Percentiles rank a stretch among this genome's conserved stretches.
phyloP scores from a whole-genome alignment of 2,797 vertebrate species.

The Rachycentron canadum region DNA sequence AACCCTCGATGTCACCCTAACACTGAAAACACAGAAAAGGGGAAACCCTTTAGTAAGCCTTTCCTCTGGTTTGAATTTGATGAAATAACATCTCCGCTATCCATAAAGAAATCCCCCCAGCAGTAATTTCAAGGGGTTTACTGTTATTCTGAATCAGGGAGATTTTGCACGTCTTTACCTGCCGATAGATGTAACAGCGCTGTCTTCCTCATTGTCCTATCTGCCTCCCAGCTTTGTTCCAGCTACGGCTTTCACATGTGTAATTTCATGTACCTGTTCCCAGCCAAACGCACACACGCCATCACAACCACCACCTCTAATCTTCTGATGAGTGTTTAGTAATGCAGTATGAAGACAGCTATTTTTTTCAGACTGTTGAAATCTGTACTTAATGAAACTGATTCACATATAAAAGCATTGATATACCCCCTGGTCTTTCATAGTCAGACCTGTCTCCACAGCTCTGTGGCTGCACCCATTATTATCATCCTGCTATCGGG shows the following conservation, averaged over 20 bases:
- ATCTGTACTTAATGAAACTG: no score
- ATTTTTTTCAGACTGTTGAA: neutral
- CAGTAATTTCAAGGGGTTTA: neutral
- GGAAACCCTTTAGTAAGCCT: neutral
- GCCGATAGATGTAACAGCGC: neutral
- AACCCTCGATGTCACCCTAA: neutral
- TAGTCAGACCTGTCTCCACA: no score
- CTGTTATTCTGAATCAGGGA: neutral
- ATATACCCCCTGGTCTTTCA: neutral
- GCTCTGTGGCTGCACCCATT: no score
- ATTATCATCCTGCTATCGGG: no score
- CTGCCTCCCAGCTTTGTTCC: slow-evolving; percentile 16
- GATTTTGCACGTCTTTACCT: slow-evolving; percentile 1
- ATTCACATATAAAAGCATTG: neutral
- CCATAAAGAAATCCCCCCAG: neutral
- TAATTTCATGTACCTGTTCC: slow-evolving; percentile 12
- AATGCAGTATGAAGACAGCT: neutral
- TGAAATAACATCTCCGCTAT: neutral
- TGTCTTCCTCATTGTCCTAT: slow-evolving; percentile 3
- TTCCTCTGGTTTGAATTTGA: slow-evolving; percentile 1
- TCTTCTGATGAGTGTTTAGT: neutral
- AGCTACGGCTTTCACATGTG: slow-evolving; percentile 1
- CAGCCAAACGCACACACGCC: slow-evolving; percentile 5
- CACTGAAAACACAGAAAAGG: neutral
- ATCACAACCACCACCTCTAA: neutral